Conservation (phyloP, 92 coral and sea anemone species). For the Parazoanthus swiftii region DNA sequence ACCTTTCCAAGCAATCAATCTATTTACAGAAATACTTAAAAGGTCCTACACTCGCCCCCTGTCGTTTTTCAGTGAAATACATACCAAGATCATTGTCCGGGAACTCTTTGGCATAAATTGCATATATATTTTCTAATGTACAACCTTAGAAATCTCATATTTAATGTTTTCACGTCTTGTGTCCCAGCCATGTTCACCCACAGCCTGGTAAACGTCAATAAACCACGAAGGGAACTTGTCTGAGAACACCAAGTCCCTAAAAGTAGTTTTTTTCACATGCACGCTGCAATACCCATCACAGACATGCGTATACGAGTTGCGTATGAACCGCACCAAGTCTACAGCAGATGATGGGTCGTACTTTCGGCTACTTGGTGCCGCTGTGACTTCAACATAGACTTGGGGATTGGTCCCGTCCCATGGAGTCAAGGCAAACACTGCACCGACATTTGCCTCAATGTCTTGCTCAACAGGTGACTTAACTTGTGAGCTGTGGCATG, state of each 20-base stretch:
- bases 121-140: no score
- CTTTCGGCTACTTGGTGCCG: background rate
- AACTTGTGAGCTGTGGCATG: conserved; percentile 7
- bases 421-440: background rate
- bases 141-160: no score
- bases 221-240: conserved; percentile 2
- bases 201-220: conserved; percentile 7
- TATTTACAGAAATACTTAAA: no score
- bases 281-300: background rate
- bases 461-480: conserved; percentile 32
- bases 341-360: conserved; percentile 14
- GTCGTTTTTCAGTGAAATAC: no score
- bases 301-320: conserved; percentile 42
- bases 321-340: conserved; percentile 38
- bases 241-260: background rate
- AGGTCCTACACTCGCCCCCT: no score
- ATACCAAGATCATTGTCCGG: no score
- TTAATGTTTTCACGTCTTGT: background rate
- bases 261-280: conserved; percentile 10
- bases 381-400: conserved; percentile 28
- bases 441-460: conserved; percentile 31
- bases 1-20: no score
- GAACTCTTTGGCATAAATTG: no score
- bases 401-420: conserved; percentile 28
- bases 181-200: background rate